A percentile compares a stretch with the other conserved stretches of the same genome.
Evolutionary conservation across 2,797 vertebrate genomes (phyloP).

Genomic region (Melanotaenia boesemani): DNA sequence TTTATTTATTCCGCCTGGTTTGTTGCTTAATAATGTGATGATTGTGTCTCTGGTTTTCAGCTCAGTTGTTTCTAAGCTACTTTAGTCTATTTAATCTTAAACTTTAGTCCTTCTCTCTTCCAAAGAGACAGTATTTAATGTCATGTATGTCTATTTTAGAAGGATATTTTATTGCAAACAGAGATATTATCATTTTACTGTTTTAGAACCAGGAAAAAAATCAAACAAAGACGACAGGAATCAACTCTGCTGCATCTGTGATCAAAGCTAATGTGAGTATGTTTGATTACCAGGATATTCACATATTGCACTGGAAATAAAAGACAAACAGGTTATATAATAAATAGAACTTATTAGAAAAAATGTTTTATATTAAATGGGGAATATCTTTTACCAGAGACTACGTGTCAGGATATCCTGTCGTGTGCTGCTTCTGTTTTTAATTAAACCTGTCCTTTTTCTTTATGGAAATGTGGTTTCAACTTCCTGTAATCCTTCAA

Average conservation of each 20-base stretch:
- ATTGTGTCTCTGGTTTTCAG: too few species aligned
- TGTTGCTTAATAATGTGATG: neutral
- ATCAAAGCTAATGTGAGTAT: conserved; percentile 80
- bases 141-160: neutral
- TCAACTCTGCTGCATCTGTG: conserved; percentile 61
- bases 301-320: too few species aligned
- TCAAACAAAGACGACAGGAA: conserved; percentile 42
- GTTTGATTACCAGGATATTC: too few species aligned
- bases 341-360: too few species aligned
- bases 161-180: neutral
- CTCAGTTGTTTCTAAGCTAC: neutral
- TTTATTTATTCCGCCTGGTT: neutral
- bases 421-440: neutral
- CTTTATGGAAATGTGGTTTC: neutral
- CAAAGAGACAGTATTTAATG: too few species aligned
- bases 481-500: neutral
- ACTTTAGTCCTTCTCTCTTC: neutral
- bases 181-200: conserved; percentile 3
- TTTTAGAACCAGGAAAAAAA: conserved; percentile 55
- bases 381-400: too few species aligned
- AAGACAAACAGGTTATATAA: too few species aligned
- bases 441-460: neutral
- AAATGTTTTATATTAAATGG: too few species aligned
- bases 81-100: too few species aligned
- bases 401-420: too few species aligned